Evolutionary conservation across 2,113 vertebrate genomes (phyloP), one percentile per base, ranked within the genome.

Genomic region (Perognathus longimembris): DNA sequence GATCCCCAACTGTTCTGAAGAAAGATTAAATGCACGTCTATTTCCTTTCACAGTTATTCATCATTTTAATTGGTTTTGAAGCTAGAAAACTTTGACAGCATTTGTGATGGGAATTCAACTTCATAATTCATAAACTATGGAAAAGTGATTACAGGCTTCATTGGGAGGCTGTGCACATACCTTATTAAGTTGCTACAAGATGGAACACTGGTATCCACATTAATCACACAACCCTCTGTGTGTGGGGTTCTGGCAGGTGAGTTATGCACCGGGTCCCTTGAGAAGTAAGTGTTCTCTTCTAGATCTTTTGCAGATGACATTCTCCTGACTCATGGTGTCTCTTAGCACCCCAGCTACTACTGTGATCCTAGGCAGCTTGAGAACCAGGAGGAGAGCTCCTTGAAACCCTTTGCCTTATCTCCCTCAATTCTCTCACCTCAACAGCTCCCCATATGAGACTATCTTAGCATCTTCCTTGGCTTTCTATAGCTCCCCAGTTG

Each of bases 61-160:
- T 90, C 74, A 96, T 96, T 97, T 95, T 94, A 97, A 97, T 82
- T 92, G 88, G 95, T 64, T 90, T 96, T 82, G 96, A 97, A 97
- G 81, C 88, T 86, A 96, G 90, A 96, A 96, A 84, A 61, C 40
- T 95, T 84, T 85, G 92, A 69, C 83, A 96, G 93, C 59, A 83
- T 86, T 92, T 93, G 22, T 1, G 1, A 93, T 92, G 90, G 76
- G 32, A 96, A 90, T 94, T 71, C 34, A 75, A 71, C 86, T 97
- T 93, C 54, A 70, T 94, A 80, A 94, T 95, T 95, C 88, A 94
- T 36, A 76, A 97, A 88, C 36, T 20, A 94, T 90, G 93, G 84
- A 79, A 93, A 96, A 67, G 77, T 66, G 71, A 81, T 26, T 24
- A 91, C 42, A 40, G 88, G 67, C 61, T 94, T 85, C 50, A 38